phyloP scores from a whole-genome alignment of 2,113 vertebrate genomes.

The Channa maculata region DNA sequence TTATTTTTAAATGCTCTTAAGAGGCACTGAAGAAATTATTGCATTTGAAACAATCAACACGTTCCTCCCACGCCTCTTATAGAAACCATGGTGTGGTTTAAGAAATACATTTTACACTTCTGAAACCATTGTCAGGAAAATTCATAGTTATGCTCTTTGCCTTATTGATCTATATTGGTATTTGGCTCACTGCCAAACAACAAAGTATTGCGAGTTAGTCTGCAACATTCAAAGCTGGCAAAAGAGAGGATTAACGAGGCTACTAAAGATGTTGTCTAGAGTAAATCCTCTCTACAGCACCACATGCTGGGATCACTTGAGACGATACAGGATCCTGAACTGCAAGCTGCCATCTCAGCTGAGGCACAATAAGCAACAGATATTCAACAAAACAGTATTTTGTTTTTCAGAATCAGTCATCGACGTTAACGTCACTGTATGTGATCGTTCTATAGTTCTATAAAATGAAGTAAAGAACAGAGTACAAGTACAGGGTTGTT shows the following conservation, averaged over 20 bases:
- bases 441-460: no score
- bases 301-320: conserved; percentile 56
- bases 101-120: neutral
- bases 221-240: conserved; percentile 10
- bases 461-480: no score
- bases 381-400: neutral
- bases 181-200: neutral
- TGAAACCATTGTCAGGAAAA: conserved; percentile 8
- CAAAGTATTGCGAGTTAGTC: neutral
- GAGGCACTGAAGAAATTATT: conserved; percentile 2
- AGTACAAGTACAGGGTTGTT: no score
- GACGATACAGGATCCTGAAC: conserved; percentile 30
- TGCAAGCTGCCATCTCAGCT: conserved; percentile 26
- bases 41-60: conserved; percentile 19
- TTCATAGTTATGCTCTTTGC: neutral
- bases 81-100: conserved; percentile 3
- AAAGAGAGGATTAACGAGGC: conserved; percentile 38
- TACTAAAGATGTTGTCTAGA: conserved; percentile 39
- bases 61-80: conserved; percentile 14
- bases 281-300: conserved; percentile 14
- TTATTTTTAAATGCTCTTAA: conserved; percentile 5
- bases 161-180: neutral
- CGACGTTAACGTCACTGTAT: no score
- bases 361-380: neutral
- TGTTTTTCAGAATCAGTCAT: no score